Percentiles rank a stretch among this genome's conserved stretches.
These are phyloP conservation scores for Menura novaehollandiae DNA, from an alignment of 2,113 vertebrate species.

Conservation along the genomic window DNA sequence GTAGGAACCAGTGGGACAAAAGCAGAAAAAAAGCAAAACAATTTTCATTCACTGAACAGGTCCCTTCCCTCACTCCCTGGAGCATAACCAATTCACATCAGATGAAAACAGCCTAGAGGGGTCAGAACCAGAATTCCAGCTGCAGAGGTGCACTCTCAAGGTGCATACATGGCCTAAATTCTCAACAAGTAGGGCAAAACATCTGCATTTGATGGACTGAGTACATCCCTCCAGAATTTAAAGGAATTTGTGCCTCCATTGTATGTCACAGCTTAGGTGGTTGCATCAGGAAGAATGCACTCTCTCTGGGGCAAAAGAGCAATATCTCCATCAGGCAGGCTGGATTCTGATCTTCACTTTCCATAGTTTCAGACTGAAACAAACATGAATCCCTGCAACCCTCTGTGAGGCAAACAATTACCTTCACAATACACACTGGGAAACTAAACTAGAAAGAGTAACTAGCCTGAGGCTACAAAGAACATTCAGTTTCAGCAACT, in stretches of 20 bases:
- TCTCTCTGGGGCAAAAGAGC: not conserved
- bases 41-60: not conserved
- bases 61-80: not conserved
- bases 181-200: not conserved
- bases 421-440: not conserved
- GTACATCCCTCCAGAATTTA: not conserved
- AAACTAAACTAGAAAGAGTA: not conserved
- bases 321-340: not conserved
- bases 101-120: not conserved
- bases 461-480: not conserved
- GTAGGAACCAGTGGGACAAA: not conserved
- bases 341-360: not conserved
- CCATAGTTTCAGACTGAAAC: not conserved
- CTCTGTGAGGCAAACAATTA: not conserved
- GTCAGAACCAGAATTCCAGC: not conserved
- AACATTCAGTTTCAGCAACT: not conserved
- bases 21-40: not conserved
- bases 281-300: rapidly evolving
- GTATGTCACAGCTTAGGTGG: not conserved
- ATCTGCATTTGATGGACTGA: not conserved
- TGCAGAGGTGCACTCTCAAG: not conserved
- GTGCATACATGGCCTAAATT: not conserved
- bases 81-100: not conserved
- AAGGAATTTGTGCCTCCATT: not conserved
- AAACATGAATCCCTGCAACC: not conserved